A percentile compares a stretch with the other conserved stretches of the same genome.
Conservation (phyloP, 2,797 vertebrate species). For the Chiloscyllium punctatum region DNA sequence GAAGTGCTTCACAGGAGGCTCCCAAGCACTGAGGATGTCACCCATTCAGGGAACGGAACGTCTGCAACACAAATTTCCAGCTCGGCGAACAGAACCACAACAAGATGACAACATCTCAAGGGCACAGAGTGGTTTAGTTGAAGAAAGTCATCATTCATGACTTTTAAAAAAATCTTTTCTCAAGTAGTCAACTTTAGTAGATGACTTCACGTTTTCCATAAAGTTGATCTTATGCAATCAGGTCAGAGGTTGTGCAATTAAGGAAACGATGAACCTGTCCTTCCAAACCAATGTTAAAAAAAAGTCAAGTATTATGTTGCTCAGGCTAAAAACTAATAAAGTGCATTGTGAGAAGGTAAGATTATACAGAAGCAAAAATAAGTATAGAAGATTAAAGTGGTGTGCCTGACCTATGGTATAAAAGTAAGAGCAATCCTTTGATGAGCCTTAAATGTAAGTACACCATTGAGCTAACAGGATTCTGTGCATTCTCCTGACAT, state of each 20-base stretch:
- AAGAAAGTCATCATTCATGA: background rate
- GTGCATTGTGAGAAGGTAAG: background rate
- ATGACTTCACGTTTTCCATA: background rate
- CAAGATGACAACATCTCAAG: background rate
- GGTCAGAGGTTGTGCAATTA: too few species aligned
- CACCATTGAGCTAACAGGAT: background rate
- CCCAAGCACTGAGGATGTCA: too few species aligned
- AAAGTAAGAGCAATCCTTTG: background rate
- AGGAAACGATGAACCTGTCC: background rate
- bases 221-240: background rate
- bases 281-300: background rate
- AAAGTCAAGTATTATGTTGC: background rate
- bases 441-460: background rate
- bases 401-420: background rate
- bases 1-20: too few species aligned
- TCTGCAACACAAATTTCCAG: too few species aligned
- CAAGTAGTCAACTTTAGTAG: background rate
- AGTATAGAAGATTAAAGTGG: background rate
- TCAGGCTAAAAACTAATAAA: background rate
- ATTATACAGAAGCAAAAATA: slow-evolving; percentile 15
- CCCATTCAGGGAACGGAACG: too few species aligned
- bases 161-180: background rate
- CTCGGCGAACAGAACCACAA: too few species aligned
- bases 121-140: background rate
- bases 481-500: background rate